These are phyloP conservation scores for Thumatha senex DNA, from an alignment of 2,888 invertebrate species.

Conservation along the genomic window DNA sequence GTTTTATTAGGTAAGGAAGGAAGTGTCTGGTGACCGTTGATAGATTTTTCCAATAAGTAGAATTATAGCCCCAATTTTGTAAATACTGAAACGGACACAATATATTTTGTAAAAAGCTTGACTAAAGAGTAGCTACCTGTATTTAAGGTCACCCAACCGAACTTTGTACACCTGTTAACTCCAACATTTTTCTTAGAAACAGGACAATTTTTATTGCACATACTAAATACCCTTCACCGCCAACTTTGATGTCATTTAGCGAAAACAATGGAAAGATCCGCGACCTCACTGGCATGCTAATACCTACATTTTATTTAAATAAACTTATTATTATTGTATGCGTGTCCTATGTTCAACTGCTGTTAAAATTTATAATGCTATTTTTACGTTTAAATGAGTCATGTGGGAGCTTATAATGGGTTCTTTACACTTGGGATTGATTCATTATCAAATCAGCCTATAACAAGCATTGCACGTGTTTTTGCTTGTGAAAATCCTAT, in stretches of 20 bases:
- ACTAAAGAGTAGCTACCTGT: neutral
- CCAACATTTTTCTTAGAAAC: conserved; percentile 63
- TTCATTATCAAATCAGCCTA: too few species aligned
- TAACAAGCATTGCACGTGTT: too few species aligned
- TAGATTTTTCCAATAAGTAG: too few species aligned
- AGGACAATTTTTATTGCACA: conserved; percentile 69
- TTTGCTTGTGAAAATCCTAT: too few species aligned
- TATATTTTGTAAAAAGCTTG: neutral
- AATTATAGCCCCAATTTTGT: too few species aligned
- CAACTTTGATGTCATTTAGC: conserved; percentile 83
- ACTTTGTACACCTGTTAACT: conserved; percentile 47
- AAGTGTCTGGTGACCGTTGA: too few species aligned
- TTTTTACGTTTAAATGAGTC: conserved; percentile 77
- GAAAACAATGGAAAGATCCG: conserved; percentile 80
- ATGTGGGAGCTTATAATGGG: conserved; percentile 67
- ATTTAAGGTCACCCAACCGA: conserved; percentile 18
- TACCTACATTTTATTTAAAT: conserved; percentile 76
- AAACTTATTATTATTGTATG: conserved; percentile 75
- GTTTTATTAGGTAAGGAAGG: too few species aligned
- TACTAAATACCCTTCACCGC: conserved; percentile 71
- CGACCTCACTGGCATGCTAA: conserved; percentile 69
- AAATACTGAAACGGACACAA: too few species aligned
- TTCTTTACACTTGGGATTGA: conserved; percentile 57
- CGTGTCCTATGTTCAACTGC: conserved; percentile 67
- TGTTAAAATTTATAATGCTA: conserved; percentile 77